A percentile compares a stretch with the other conserved stretches of the same genome.
Evolutionary conservation across 2,888 invertebrate genomes (phyloP).

Genomic region (Dryomyza anilis): DNA sequence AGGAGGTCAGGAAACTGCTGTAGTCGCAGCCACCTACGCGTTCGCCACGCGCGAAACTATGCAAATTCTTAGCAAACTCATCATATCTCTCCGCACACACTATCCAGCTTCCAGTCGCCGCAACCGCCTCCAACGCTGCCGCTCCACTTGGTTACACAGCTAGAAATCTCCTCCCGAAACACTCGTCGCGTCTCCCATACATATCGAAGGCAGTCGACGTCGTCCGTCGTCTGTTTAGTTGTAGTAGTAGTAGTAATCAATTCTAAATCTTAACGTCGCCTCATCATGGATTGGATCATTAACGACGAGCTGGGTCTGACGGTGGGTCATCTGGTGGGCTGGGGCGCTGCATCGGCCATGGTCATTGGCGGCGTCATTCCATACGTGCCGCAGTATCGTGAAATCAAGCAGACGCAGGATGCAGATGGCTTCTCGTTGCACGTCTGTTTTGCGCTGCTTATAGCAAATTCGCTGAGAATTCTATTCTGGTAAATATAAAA

Average conservation of each 20-base stretch:
- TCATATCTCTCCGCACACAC: neutral
- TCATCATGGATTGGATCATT: conserved; percentile 76
- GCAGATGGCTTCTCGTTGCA: conserved; percentile 97
- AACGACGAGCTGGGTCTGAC: conserved; percentile 76
- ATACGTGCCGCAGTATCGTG: conserved; percentile 94
- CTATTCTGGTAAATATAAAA: conserved; percentile 85
- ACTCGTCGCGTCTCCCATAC: neutral
- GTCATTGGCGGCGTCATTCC: conserved; percentile 94
- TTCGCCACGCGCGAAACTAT: conserved; percentile 1
- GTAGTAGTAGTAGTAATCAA: neutral
- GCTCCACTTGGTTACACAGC: too few species aligned
- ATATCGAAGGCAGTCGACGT: neutral
- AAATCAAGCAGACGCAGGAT: conserved; percentile 89
- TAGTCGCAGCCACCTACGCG: too few species aligned
- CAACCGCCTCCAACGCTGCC: neutral
- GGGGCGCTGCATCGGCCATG: conserved; percentile 87
- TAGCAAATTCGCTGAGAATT: conserved; percentile 96
- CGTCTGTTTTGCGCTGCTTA: conserved; percentile 91
- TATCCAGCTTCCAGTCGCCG: neutral
- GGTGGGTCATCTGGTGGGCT: conserved; percentile 76
- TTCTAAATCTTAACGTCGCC: neutral
- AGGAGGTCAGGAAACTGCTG: neutral
- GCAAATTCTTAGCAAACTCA: neutral
- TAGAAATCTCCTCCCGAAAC: neutral
- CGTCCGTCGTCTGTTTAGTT: neutral